phyloP scores from a whole-genome alignment of 2,113 vertebrate genomes.

The human (Homo sapiens) region DNA sequence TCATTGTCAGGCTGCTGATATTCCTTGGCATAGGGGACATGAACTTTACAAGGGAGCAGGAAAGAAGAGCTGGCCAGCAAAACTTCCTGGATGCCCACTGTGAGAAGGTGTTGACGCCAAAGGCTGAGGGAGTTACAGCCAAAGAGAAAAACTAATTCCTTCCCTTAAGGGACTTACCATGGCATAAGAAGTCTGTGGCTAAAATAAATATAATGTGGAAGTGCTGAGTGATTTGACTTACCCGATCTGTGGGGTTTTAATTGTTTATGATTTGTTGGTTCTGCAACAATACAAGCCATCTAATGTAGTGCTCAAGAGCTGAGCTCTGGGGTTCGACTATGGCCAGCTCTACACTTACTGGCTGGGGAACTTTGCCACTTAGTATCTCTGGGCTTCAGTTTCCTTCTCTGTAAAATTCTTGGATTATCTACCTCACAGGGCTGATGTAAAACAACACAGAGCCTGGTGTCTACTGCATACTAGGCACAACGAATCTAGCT shows the following conservation, averaged over 20 bases:
- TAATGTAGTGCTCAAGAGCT: background rate
- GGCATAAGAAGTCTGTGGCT: background rate
- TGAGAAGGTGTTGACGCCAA: background rate
- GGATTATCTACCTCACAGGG: background rate
- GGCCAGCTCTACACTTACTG: background rate
- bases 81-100: slow-evolving; percentile 23
- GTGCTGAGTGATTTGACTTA: background rate
- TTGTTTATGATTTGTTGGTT: background rate
- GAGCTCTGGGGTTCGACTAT: background rate
- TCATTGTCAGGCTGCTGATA: background rate
- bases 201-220: background rate
- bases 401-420: background rate
- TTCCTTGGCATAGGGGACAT: background rate
- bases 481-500: background rate
- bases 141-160: background rate
- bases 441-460: background rate
- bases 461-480: background rate
- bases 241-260: background rate
- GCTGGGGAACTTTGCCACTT: background rate
- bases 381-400: background rate
- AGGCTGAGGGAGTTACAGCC: background rate
- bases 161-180: background rate
- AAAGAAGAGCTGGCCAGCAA: background rate
- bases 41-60: background rate
- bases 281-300: background rate